phyloP scores from a whole-genome alignment of 2,888 invertebrate species.

The Unio delphinus region DNA sequence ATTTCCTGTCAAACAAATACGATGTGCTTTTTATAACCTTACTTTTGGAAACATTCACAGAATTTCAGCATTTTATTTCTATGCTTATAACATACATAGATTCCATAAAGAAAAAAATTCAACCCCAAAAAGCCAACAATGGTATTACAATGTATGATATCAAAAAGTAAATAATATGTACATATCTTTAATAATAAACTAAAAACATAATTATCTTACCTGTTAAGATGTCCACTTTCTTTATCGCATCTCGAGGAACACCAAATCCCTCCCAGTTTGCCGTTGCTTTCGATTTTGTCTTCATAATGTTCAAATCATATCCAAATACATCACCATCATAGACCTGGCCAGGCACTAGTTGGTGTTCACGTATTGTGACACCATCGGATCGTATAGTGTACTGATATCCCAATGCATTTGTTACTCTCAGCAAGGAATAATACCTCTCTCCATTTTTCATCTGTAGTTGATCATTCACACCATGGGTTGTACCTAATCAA shows the following conservation, averaged over 20 bases:
- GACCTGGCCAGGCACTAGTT: constrained; percentile 55
- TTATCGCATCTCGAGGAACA: constrained; percentile 21
- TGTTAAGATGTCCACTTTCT: constrained; percentile 25
- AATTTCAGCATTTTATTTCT: too few relatives aligned
- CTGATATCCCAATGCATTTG: constrained; percentile 43
- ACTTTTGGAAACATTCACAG: too few relatives aligned
- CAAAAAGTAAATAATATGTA: too few relatives aligned
- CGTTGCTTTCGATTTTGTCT: constrained; percentile 36
- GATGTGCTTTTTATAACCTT: too few relatives aligned
- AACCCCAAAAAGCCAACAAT: too few relatives aligned
- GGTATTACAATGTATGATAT: too few relatives aligned
- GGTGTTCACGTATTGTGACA: constrained; percentile 47
- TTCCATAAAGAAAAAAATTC: too few relatives aligned
- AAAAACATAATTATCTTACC: constrained; percentile 14
- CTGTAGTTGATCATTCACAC: constrained; percentile 44
- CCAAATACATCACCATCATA: constrained; percentile 46
- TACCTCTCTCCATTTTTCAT: constrained; percentile 47
- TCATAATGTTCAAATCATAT: constrained; percentile 40
- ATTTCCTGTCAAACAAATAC: constrained; percentile 23
- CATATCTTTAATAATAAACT: too few relatives aligned
- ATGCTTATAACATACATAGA: too few relatives aligned
- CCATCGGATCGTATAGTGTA: constrained; percentile 51
- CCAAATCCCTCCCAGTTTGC: constrained; percentile 64
- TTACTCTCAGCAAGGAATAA: constrained; percentile 46
- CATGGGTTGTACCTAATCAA: constrained; percentile 35